Base-by-base conservation (phyloP, 2,888 invertebrate genomes). In the Lithosia quadra region DNA sequence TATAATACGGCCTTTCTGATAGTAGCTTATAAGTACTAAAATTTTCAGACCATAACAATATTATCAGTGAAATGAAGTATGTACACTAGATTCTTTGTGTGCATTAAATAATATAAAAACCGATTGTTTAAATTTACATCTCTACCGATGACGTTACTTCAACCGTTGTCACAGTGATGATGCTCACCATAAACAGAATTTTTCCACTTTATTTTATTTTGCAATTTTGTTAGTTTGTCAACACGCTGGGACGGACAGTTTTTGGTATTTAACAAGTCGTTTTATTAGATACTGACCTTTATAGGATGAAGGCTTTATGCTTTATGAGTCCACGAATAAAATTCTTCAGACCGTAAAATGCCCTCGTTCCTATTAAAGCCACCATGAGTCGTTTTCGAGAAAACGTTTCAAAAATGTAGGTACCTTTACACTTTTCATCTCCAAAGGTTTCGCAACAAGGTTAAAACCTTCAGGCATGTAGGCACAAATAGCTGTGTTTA, bases 401-500 rank as follows among this genome's bases (percentile, higher is more conserved):
- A 56, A 56, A n/a, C n/a, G 15, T 28, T 49, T 21, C 28, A 28
- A n/a, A 68, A 33, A 65, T 49, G 69, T 49, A 66, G n/a, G n/a
- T n/a, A n/a, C 34, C 36, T 28, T 64, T 59, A 57, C 39, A 21
- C 49, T 1, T 18, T 22, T 21, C 33, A 49, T 24, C 18, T 28
- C 22, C 53, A 73, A 68, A 71, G 33, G 59, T 57, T 70, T 68
- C 28, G 28, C 33, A 67, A 67, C 64, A 58, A 49, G 22, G 53
- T 59, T 63, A 68, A 69, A 28, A 69, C 65, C 59, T 68, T 65
- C 63, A 56, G 28, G 63, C 62, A 67, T 53, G 34, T 57, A 66
- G 43, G 63, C 28, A 71, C 72, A 10, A 80, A 80, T 81, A 79
- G 71, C 68, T 65, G 59, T 71, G 64, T 79, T 79, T 74, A 79